These are phyloP conservation scores for Dolomedes plantarius DNA, from an alignment of 2,888 invertebrate species.

Conservation along the genomic window DNA sequence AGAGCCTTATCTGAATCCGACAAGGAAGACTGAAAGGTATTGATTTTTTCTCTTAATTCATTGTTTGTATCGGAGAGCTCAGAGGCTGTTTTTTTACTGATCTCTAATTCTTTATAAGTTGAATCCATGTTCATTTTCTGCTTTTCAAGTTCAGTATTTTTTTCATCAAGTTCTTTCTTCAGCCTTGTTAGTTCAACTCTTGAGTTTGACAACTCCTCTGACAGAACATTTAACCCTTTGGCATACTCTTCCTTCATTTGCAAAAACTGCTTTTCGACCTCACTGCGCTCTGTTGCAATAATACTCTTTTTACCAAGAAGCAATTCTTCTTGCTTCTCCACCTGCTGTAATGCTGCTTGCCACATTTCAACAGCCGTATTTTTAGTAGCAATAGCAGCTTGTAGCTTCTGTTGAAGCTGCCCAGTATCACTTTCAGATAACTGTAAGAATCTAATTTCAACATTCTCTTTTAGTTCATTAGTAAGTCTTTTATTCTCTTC, in stretches of 20 bases:
- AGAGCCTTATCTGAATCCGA: constrained; percentile 23
- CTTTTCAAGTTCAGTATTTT: constrained; percentile 10
- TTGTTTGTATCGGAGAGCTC: constrained; percentile 7
- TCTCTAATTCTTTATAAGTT: neutral
- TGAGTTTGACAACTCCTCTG: constrained; percentile 25
- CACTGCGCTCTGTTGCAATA: constrained; percentile 24
- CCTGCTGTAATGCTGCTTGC: constrained; percentile 33
- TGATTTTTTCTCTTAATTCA: neutral
- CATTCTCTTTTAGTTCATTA: constrained; percentile 44
- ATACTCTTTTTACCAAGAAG: constrained; percentile 43
- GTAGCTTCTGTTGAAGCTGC: constrained; percentile 21
- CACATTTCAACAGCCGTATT: constrained; percentile 46
- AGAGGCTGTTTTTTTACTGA: neutral
- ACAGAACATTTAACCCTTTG: constrained; percentile 32
- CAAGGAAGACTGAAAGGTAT: constrained; percentile 1
- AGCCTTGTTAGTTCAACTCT: constrained; percentile 2
- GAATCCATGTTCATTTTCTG: neutral
- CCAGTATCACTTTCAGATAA: constrained; percentile 23
- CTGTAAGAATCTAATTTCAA: neutral
- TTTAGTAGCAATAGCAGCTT: constrained; percentile 24
- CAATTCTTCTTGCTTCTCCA: constrained; percentile 40
- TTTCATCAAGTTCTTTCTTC: constrained; percentile 17
- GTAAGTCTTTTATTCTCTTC: constrained; percentile 41
- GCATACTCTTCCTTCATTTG: constrained; percentile 49
- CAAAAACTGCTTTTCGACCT: constrained; percentile 30